Conservation (phyloP, 2,888 invertebrate species). For the Lepetodrilus schrolli region DNA sequence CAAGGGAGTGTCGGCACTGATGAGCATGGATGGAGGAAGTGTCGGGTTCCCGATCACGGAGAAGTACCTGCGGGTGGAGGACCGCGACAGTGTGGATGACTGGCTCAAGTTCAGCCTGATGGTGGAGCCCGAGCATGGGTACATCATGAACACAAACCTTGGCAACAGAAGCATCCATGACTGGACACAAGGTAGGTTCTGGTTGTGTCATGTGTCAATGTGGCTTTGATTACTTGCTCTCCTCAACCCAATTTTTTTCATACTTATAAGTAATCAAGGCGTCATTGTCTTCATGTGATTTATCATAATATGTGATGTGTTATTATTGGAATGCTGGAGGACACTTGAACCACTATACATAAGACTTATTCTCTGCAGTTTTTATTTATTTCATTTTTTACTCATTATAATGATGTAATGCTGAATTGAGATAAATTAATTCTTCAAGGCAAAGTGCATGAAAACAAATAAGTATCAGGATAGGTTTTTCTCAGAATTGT, state of each 20-base stretch:
- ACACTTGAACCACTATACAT: too few relatives aligned
- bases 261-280: background rate
- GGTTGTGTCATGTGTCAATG: background rate
- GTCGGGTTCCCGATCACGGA: slow-evolving; percentile 67
- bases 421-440: too few relatives aligned
- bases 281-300: too few relatives aligned
- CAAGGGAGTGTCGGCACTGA: slow-evolving; percentile 65
- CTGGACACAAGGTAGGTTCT: slow-evolving; percentile 74
- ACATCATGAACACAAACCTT: slow-evolving; percentile 59
- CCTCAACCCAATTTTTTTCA: background rate
- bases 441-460: too few relatives aligned
- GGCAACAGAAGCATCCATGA: slow-evolving; percentile 59
- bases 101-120: slow-evolving; percentile 65
- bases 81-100: slow-evolving; percentile 67
- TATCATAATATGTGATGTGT: too few relatives aligned
- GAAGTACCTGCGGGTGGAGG: slow-evolving; percentile 65
- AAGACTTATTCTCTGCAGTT: too few relatives aligned
- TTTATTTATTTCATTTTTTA: too few relatives aligned
- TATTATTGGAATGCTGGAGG: too few relatives aligned
- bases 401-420: too few relatives aligned
- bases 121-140: slow-evolving; percentile 65
- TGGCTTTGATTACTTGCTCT: background rate
- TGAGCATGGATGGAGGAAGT: slow-evolving; percentile 51
- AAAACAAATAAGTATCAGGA: too few relatives aligned
- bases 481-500: too few relatives aligned